A percentile compares a stretch with the other conserved stretches of the same genome.
These are phyloP conservation scores for Phrynocephalus forsythii DNA, from an alignment of 2,797 vertebrate genomes.

Conservation along the genomic window DNA sequence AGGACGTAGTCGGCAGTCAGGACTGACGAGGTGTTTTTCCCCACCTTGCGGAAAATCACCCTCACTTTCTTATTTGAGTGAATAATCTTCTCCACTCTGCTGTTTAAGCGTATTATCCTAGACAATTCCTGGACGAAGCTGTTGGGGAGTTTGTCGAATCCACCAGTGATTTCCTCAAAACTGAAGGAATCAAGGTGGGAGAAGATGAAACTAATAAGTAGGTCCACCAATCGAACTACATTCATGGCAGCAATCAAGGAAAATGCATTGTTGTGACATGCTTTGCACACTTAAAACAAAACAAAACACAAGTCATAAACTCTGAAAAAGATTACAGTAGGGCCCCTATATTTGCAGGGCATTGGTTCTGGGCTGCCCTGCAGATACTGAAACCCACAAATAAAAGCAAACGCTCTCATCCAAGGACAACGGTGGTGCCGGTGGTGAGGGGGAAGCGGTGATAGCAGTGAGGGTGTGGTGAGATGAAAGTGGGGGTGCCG, in stretches of 20 bases:
- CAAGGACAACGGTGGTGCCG: no score
- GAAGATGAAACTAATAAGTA: neutral
- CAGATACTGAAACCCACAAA: no score
- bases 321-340: no score
- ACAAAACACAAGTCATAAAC: no score
- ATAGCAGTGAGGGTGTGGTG: no score
- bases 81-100: conserved; percentile 78
- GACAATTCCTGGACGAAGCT: conserved; percentile 74
- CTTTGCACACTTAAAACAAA: no score
- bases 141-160: conserved; percentile 81
- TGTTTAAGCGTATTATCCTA: conserved; percentile 75
- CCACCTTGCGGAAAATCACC: conserved; percentile 64
- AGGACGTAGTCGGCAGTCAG: conserved; percentile 75
- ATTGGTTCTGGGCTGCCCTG: no score
- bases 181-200: conserved; percentile 64
- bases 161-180: conserved; percentile 82
- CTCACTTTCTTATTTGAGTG: conserved; percentile 69
- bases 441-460: no score
- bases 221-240: neutral
- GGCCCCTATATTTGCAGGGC: no score
- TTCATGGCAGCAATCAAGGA: no score
- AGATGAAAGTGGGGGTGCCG: no score
- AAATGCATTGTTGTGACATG: neutral
- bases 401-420: no score
- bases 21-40: accelerated